Evolutionary conservation across 1,140 invertebrate species (phyloP), one percentile per base, ranked within the genome.

Genomic region (Archivesica marissinica): DNA sequence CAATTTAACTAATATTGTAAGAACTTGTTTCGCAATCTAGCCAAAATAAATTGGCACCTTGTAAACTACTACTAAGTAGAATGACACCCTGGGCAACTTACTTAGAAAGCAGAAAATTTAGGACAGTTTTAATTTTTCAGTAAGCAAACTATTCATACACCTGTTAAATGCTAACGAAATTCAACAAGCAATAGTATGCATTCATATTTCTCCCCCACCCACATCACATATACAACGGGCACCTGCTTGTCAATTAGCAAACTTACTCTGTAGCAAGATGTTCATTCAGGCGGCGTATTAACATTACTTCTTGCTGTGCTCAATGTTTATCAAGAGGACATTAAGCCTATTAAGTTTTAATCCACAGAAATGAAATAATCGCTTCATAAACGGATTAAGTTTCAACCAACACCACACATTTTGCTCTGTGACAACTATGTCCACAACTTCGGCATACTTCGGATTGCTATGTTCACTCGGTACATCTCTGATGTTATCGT

Each of bases 221-320:
- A 72, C 68, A 30, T 7, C 23, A 52, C 17, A 25, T 68, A 61
- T 54, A 56, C 0, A 56, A 61, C 76, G 74, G 54, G 66, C 38
- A 66, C 68, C 52, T 83, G 66, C 41, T 23, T 68, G 64, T 33
- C 66, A 78, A 77, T 72, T 33, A 30, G 15, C 44, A 64, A 17
- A 87, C 88, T 86, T 83, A 89, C 88, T 89, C 81, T 87, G 83
- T 64, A 87, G 78, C 87, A 89, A 85, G 47, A 88, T 86, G 87
- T 88, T 88, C 87, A 88, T 88, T 83, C 87, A 87, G 87, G 47
- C 85, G 59, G 81, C 25, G 25, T 72, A 64, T 72, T 39, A 44
- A 23, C 68, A 74, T 77, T 88, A 56, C 54, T 76, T 56, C 74
- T 74, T 64, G 75, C 44, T 39, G 81, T 33, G 59, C 70, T n/a